A percentile compares a stretch with the other conserved stretches of the same genome.
Conservation (phyloP, 1,140 invertebrate genomes). For the Glossosoma conforme region DNA sequence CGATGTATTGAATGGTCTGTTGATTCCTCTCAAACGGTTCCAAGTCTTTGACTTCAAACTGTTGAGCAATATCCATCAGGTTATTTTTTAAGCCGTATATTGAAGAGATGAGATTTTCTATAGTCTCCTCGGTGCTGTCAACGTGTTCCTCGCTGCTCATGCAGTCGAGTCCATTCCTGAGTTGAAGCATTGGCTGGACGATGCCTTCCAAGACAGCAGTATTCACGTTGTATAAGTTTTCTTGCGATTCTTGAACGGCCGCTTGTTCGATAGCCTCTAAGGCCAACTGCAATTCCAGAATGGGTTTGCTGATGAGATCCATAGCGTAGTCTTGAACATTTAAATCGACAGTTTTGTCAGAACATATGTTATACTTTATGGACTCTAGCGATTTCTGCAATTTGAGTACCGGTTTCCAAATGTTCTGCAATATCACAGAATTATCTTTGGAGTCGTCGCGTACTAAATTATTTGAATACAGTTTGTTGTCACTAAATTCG, state of each 20-base stretch:
- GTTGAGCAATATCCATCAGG: constrained; percentile 32
- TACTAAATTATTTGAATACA: constrained; percentile 14
- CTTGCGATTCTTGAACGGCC: constrained; percentile 41
- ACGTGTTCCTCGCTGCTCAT: constrained; percentile 35
- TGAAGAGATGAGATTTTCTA: constrained; percentile 38
- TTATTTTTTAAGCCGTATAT: constrained; percentile 39
- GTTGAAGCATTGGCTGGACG: constrained; percentile 44
- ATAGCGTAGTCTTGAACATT: constrained; percentile 44
- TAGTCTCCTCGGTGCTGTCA: constrained; percentile 27
- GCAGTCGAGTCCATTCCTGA: constrained; percentile 45
- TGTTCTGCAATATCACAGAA: constrained; percentile 33
- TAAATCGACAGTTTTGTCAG: constrained; percentile 39
- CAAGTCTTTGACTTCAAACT: constrained; percentile 29
- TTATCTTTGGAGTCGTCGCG: constrained; percentile 19
- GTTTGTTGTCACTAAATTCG: constrained; percentile 38
- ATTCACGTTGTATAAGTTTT: constrained; percentile 44
- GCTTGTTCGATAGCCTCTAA: constrained; percentile 40
- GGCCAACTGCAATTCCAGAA: constrained; percentile 41
- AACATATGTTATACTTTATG: constrained; percentile 42
- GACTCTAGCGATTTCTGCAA: constrained; percentile 43
- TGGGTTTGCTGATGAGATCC: constrained; percentile 45
- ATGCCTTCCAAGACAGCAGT: constrained; percentile 49
- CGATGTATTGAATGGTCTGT: constrained; percentile 48
- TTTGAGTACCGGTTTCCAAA: constrained; percentile 39
- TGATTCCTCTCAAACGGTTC: constrained; percentile 43